Evolutionary conservation across 2,797 vertebrate species (phyloP).

Genomic region (Ara ararauna): DNA sequence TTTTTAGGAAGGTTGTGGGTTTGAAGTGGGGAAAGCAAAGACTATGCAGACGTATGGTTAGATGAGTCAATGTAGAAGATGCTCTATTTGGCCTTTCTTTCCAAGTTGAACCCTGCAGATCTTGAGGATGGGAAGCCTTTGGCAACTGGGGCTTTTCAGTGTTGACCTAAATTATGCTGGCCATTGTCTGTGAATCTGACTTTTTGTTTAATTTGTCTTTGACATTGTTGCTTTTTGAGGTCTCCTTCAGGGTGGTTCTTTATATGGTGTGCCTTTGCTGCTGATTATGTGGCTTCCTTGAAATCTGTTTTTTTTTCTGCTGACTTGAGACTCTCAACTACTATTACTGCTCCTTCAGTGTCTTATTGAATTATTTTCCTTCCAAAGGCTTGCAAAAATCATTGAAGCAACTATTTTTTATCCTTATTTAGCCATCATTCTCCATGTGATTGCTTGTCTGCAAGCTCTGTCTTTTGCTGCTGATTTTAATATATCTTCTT

Average conservation of each 20-base stretch:
- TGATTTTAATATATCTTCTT: not conserved
- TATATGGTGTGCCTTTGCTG: not conserved
- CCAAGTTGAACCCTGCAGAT: not conserved
- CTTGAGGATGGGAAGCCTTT: not conserved
- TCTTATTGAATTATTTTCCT: not conserved
- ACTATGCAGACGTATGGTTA: not conserved
- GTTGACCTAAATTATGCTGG: not conserved
- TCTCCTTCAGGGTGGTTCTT: not conserved
- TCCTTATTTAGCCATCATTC: not conserved
- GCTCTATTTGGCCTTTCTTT: not conserved
- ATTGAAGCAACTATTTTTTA: not conserved
- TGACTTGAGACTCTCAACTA: not conserved
- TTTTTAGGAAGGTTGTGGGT: not conserved
- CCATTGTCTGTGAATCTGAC: not conserved
- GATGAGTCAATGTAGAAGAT: not conserved
- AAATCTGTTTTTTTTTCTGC: not conserved
- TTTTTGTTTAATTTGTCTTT: not conserved
- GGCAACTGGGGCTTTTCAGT: not conserved
- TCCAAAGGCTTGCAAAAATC: not conserved
- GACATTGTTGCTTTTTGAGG: not conserved
- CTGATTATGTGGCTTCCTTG: not conserved
- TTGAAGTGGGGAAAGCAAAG: not conserved
- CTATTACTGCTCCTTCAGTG: not conserved
- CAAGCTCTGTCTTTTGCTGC: not conserved
- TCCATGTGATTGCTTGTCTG: not conserved